Evolutionary conservation across 1,140 invertebrate species (phyloP).

Genomic region (Caenorhabditis inopinata): DNA sequence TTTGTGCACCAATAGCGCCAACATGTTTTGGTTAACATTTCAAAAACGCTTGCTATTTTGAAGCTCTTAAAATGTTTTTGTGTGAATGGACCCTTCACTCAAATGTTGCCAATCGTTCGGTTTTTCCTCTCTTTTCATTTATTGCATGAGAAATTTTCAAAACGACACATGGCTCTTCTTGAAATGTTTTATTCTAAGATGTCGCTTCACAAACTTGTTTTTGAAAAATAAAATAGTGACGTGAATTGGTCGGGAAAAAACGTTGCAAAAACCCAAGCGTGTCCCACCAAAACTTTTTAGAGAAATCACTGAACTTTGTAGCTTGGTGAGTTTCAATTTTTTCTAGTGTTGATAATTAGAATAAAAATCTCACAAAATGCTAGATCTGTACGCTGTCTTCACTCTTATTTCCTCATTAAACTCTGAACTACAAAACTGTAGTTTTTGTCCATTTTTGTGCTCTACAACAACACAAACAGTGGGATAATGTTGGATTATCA

Average conservation of each 20-base stretch:
- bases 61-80: constrained; percentile 18
- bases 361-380: no score
- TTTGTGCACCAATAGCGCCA: constrained; percentile 12
- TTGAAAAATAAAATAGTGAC: neutral
- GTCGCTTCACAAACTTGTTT: neutral
- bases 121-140: neutral
- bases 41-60: neutral
- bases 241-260: no score
- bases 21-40: neutral
- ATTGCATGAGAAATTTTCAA: neutral
- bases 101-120: neutral
- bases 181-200: neutral
- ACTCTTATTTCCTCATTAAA: neutral
- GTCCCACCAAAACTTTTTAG: no score
- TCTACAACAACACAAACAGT: constrained; percentile 13
- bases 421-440: neutral
- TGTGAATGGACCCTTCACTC: neutral
- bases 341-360: no score
- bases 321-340: no score
- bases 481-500: neutral
- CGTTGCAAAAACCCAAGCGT: no score
- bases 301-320: no score
- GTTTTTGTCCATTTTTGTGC: neutral
- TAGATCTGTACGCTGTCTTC: neutral
- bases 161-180: neutral